Evolutionary conservation across 2,113 vertebrate genomes (phyloP).

Genomic region (Hystrix brachyura): DNA sequence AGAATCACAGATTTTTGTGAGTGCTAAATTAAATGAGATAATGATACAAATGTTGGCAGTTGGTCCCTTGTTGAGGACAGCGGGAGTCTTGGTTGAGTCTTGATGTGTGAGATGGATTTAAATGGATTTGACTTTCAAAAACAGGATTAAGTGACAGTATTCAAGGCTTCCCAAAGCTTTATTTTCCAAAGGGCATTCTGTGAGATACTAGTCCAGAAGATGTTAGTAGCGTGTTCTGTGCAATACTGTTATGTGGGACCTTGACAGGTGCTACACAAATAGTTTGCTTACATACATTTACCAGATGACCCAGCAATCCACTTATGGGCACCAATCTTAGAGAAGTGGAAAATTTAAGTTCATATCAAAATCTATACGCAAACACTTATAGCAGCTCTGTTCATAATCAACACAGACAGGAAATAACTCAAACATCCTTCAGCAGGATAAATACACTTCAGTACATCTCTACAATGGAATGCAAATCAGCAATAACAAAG

Average conservation of each 20-base stretch:
- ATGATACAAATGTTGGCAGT: neutral
- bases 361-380: neutral
- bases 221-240: neutral
- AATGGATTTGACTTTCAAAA: constrained; percentile 10
- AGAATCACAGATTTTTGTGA: constrained; percentile 8
- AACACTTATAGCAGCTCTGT: neutral
- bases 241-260: neutral
- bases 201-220: neutral
- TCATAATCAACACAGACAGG: neutral
- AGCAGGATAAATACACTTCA: neutral
- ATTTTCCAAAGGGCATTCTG: constrained; percentile 5
- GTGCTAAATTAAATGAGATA: neutral
- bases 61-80: neutral
- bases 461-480: neutral
- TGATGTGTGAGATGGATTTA: neutral
- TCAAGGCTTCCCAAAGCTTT: constrained; percentile 35
- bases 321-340: neutral
- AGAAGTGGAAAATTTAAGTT: neutral
- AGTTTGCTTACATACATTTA: neutral
- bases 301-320: neutral
- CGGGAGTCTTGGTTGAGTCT: neutral
- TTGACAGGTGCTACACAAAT: neutral
- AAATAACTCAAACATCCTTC: constrained; percentile 3
- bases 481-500: constrained; percentile 13
- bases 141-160: neutral